Evolutionary conservation across 1,140 invertebrate species (phyloP), one percentile per base, ranked within the genome.

Genomic region (Eurytemora carolleeae): DNA sequence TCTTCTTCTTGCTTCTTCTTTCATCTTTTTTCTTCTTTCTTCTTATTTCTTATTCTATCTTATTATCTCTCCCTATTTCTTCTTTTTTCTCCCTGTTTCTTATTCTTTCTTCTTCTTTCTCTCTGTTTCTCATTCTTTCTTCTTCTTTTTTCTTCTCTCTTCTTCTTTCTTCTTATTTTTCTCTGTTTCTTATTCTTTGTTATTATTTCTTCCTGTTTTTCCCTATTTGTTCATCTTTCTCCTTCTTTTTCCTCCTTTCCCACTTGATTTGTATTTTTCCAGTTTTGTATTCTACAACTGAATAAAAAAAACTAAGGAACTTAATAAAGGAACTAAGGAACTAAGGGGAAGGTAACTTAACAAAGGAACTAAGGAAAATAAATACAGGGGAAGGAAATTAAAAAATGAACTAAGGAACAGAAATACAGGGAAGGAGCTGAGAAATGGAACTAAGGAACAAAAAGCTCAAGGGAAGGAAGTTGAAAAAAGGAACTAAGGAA

Each of bases 211-310:
- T 59, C 55, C 52, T 57, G 18, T 59, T 24, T 59, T 31, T 25
- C 56, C 20, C 23, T 62, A 22, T 57, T 58, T 58, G 7, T 58
- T 1, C n/a, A 17, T 58, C 53, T 62, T 62, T 62, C 24, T 58
- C 55, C 18, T 19, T 21, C 21, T 55, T 55, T 21, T 21, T 55
- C 54, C 18, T 19, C 18, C 21, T 21, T 19, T 55, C 19, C 19
- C 54, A n/a, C n/a, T n/a, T n/a, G n/a, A n/a, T n/a, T n/a, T n/a
- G n/a, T n/a, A n/a, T n/a, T n/a, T n/a, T n/a, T n/a, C n/a, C n/a
- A n/a, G n/a, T n/a, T n/a, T n/a, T n/a, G n/a, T n/a, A n/a, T n/a
- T n/a, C n/a, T n/a, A n/a, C n/a, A n/a, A n/a, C n/a, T n/a, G n/a
- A n/a, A n/a, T n/a, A n/a, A n/a, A n/a, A n/a, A n/a, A n/a, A n/a